phyloP scores from a whole-genome alignment of 1,140 invertebrate genomes.

The Calephelis nemesis region DNA sequence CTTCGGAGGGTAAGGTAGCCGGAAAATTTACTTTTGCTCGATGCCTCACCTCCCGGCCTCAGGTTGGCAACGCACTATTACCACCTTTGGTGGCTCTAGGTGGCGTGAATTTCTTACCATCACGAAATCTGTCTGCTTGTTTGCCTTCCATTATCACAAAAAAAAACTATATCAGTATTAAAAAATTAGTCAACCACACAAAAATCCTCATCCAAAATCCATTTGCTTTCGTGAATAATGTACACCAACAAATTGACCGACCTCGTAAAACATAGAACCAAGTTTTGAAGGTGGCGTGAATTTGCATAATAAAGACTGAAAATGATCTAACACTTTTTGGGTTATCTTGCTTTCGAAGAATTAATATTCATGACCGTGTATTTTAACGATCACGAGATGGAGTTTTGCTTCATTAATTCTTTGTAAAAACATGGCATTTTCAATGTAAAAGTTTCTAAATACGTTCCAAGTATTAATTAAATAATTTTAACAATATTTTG shows the following conservation, averaged over 20 bases:
- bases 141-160: too few species aligned
- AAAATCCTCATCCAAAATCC: not conserved
- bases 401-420: constrained; percentile 7
- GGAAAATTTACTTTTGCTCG: too few species aligned
- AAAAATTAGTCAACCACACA: too few species aligned
- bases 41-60: too few species aligned
- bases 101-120: too few species aligned
- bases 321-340: constrained; percentile 19
- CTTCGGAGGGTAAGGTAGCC: too few species aligned
- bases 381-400: constrained; percentile 11
- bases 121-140: too few species aligned
- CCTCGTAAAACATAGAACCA: constrained; percentile 18
- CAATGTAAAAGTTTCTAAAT: not conserved
- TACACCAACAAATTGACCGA: not conserved
- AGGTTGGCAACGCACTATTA: too few species aligned
- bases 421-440: not conserved
- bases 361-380: constrained; percentile 14
- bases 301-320: constrained; percentile 18
- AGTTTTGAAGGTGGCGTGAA: constrained; percentile 18
- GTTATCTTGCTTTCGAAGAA: constrained; percentile 10
- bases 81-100: too few species aligned
- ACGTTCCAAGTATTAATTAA: not conserved
- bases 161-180: too few species aligned
- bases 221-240: not conserved
- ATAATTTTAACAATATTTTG: too few species aligned